Base-by-base conservation (phyloP, 2,113 vertebrate genomes). In the Arenaria interpres region DNA sequence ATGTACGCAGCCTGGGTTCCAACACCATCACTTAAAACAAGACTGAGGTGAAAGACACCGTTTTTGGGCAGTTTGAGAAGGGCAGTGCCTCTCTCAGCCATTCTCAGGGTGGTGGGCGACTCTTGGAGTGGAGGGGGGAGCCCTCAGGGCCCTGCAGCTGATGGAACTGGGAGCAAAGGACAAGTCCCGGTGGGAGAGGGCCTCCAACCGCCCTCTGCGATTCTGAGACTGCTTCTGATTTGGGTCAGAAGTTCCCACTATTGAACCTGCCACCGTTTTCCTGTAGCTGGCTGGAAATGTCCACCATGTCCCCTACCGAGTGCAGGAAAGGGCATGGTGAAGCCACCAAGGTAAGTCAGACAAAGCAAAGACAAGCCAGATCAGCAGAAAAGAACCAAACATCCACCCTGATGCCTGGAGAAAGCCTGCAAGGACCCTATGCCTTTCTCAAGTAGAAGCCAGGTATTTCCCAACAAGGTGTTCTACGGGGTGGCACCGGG, bases 381-480 rank as follows among this genome's bases (percentile, higher is more conserved):
- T 14, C 24, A 45, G 12, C 22, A n/a, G 51, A 51, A 66, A 62
- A 59, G 6, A 33, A 68, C 9, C 28, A 60, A 68, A 51, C 9
- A 33, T 2, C 14, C 37, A 50, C 12, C 3, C 32, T 50, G 41
- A 45, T 4, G 6, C n/a, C 23, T 8, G 35, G 28, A 32, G 32
- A 56, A 64, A 46, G 25, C 14, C 19, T 10, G 30, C 23, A 48
- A 32, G 11, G 12, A 48, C 35, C 8, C 22, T 8, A 25, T 0
- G 2, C 3, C 5, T 17, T 32, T 24, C 51, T 21, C 2, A 3
- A 9, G 20, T 3, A 48, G n/a, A 75, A 7, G 18, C 4, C 45
- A 53, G 22, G 2, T 30, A 9, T 17, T 63, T 53, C 28, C 35
- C 0, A 0, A 41, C 3, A 2, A 2, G 37, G 23, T 1, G 30